A percentile compares a stretch with the other conserved stretches of the same genome.
These are phyloP conservation scores for Theristicus caerulescens DNA, from an alignment of 2,113 vertebrate species.

Conservation along the genomic window DNA sequence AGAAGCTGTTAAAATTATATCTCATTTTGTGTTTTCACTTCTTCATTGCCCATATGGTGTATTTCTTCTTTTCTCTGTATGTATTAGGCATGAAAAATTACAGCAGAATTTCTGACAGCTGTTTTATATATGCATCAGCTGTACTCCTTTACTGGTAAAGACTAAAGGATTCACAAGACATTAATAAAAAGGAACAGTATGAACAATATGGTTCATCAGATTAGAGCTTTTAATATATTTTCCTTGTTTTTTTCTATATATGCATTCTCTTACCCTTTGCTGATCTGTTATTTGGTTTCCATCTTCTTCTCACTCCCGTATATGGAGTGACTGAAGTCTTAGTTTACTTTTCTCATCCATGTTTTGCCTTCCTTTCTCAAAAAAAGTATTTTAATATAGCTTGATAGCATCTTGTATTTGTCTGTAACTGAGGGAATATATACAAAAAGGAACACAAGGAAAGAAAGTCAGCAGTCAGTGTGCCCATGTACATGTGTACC, in stretches of 20 bases:
- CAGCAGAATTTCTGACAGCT: neutral
- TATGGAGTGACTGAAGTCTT: neutral
- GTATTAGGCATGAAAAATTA: neutral
- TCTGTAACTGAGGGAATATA: neutral
- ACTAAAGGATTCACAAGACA: neutral
- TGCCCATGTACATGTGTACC: neutral
- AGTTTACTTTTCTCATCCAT: conserved; percentile 5
- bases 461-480: neutral
- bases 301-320: neutral
- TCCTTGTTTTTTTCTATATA: neutral
- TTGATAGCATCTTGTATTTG: conserved; percentile 29
- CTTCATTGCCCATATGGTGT: neutral
- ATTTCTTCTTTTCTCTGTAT: neutral
- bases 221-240: neutral
- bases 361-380: conserved; percentile 26
- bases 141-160: neutral
- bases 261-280: neutral
- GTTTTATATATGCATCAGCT: neutral
- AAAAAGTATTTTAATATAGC: neutral
- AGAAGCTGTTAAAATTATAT: neutral
- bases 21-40: neutral
- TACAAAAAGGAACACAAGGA: neutral
- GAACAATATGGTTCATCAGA: neutral
- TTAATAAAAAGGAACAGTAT: neutral
- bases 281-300: neutral